phyloP scores from a whole-genome alignment of 2,888 invertebrate genomes.

The Dysmachus trigonus region DNA sequence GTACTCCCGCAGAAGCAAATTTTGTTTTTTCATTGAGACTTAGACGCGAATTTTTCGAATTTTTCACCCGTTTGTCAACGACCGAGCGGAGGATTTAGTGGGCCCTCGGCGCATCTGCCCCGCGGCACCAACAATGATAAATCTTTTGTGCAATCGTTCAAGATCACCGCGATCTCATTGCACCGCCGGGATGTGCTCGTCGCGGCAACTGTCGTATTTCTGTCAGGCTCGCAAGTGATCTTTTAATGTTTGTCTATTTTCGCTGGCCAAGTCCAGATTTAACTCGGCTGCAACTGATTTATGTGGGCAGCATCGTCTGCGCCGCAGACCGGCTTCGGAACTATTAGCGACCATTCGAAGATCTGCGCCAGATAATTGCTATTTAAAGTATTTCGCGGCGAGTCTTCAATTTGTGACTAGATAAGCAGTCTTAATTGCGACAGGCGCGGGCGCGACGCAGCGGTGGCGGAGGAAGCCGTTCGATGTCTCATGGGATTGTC shows the following conservation, averaged over 20 bases:
- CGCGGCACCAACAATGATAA: slow-evolving; percentile 2
- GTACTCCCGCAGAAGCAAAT: neutral
- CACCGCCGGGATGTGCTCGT: slow-evolving; percentile 4
- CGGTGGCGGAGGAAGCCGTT: neutral
- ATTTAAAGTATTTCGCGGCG: neutral
- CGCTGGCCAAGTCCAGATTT: slow-evolving; percentile 22
- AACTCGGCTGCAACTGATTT: slow-evolving; percentile 51
- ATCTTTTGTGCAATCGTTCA: slow-evolving; percentile 37
- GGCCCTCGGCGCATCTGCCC: slow-evolving; percentile 3
- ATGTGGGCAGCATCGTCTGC: slow-evolving; percentile 53
- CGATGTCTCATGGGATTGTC: neutral
- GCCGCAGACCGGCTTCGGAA: neutral
- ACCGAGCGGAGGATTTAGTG: neutral
- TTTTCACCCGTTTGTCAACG: slow-evolving; percentile 18
- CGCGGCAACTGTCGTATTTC: slow-evolving; percentile 24
- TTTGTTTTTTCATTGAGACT: slow-evolving; percentile 1
- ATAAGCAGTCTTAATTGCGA: neutral
- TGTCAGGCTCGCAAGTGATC: slow-evolving; percentile 13
- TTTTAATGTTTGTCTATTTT: slow-evolving; percentile 18
- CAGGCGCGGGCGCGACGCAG: neutral
- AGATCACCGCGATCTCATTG: slow-evolving; percentile 30
- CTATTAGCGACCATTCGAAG: slow-evolving; percentile 10
- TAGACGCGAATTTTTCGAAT: neutral
- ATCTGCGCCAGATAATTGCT: slow-evolving; percentile 19
- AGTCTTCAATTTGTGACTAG: neutral